Conservation (phyloP, 2,888 invertebrate species). For the Campopleginae sp. region DNA sequence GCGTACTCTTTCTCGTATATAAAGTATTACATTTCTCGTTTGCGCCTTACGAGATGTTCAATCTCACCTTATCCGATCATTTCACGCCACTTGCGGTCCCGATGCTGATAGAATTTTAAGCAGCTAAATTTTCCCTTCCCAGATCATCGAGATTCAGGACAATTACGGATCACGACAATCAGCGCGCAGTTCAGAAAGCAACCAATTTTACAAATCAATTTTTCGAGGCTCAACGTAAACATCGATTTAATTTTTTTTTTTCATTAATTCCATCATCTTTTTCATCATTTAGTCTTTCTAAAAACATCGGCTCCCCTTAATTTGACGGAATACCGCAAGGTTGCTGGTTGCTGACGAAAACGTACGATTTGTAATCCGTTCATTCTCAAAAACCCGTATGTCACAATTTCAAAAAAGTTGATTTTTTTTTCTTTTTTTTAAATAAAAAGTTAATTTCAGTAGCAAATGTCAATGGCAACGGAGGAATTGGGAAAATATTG, state of each 20-base stretch:
- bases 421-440: not conserved
- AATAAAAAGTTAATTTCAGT: not conserved
- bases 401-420: not conserved
- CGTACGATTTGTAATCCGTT: too few species aligned
- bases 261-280: too few species aligned
- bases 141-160: not conserved
- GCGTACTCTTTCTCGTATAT: constrained; percentile 22
- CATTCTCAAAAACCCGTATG: not conserved
- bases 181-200: not conserved
- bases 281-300: too few species aligned
- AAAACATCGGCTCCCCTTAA: too few species aligned
- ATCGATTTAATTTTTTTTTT: not conserved
- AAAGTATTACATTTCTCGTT: constrained; percentile 52
- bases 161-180: not conserved
- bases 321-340: too few species aligned
- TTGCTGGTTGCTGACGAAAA: too few species aligned
- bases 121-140: constrained; percentile 14
- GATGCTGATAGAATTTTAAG: constrained; percentile 44
- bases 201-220: not conserved
- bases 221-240: not conserved
- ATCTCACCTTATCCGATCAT: constrained; percentile 65
- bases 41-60: constrained; percentile 40
- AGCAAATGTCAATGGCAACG: not conserved
- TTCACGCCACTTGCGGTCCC: constrained; percentile 54
- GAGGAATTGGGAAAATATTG: not conserved